These are phyloP conservation scores for Drosophila pruinosa DNA, from an alignment of 1,140 invertebrate genomes.

Conservation along the genomic window DNA sequence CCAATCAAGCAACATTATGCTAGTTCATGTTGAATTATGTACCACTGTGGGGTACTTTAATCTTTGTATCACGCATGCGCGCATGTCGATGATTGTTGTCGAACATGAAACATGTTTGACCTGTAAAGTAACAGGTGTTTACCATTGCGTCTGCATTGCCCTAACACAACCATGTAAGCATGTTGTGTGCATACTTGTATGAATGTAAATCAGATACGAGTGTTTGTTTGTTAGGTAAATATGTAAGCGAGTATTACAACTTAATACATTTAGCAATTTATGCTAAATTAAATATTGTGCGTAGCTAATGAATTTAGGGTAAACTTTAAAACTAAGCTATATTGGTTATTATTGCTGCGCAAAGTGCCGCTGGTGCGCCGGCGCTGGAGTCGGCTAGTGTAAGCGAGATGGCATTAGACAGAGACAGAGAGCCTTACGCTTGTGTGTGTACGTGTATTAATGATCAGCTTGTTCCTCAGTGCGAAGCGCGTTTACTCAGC, in stretches of 20 bases:
- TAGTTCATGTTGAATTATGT: neutral
- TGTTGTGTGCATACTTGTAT: constrained; percentile 26
- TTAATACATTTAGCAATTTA: constrained; percentile 20
- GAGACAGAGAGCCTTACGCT: neutral
- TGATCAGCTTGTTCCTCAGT: constrained; percentile 27
- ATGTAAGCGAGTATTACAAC: constrained; percentile 12
- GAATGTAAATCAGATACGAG: neutral
- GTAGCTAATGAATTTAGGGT: constrained; percentile 26
- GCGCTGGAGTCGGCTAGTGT: constrained; percentile 5
- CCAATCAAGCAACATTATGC: no score
- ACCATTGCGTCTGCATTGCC: neutral
- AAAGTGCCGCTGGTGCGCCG: constrained; percentile 27
- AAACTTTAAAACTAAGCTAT: constrained; percentile 4
- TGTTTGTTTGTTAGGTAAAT: constrained; percentile 5
- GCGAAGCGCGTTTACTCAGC: constrained; percentile 43
- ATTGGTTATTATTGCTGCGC: constrained; percentile 16
- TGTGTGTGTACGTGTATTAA: constrained; percentile 19
- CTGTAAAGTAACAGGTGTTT: constrained; percentile 53
- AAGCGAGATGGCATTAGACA: constrained; percentile 5
- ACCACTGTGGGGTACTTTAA: constrained; percentile 18
- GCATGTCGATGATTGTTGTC: constrained; percentile 21
- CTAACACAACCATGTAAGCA: constrained; percentile 7
- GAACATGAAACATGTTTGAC: constrained; percentile 42
- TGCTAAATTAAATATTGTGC: constrained; percentile 30
- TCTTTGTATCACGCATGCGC: constrained; percentile 35